Conservation (phyloP, 2,113 vertebrate species). For the Madoqua kirkii region DNA sequence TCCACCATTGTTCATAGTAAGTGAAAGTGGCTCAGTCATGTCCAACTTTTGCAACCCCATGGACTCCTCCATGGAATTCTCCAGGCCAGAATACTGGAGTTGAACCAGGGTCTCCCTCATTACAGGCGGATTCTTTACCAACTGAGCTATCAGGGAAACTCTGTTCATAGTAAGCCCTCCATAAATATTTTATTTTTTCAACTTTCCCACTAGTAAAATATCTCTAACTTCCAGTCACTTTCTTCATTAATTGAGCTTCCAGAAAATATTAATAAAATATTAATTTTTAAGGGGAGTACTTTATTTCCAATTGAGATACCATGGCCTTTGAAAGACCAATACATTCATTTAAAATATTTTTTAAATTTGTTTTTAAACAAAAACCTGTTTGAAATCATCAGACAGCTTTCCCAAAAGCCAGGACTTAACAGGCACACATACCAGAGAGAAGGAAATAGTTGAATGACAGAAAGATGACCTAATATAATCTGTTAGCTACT, state of each 20-base stretch:
- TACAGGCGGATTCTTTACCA: not conserved
- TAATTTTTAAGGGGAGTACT: not conserved
- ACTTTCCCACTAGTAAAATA: not conserved
- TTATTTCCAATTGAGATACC: not conserved
- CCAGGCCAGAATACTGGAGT: not conserved
- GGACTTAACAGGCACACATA: not conserved
- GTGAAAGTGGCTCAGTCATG: not conserved
- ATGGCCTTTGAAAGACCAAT: not conserved
- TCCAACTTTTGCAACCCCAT: not conserved
- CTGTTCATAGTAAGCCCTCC: not conserved
- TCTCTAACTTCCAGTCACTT: not conserved
- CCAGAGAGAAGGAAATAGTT: not conserved
- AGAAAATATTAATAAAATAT: slow-evolving; percentile 1
- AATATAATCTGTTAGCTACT: not conserved
- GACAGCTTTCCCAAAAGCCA: not conserved
- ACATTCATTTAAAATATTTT: not conserved
- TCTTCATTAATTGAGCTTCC: not conserved
- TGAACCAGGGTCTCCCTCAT: not conserved
- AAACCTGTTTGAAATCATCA: not conserved
- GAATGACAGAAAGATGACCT: not conserved
- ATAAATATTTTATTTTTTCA: not conserved
- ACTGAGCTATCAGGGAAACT: not conserved
- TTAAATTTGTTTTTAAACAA: not conserved
- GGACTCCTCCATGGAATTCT: not conserved
- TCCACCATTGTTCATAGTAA: not conserved